Percentiles rank a stretch among this genome's conserved stretches.
These are phyloP conservation scores for Metallyticus violacea DNA, from an alignment of 2,888 invertebrate species.

Conservation along the genomic window DNA sequence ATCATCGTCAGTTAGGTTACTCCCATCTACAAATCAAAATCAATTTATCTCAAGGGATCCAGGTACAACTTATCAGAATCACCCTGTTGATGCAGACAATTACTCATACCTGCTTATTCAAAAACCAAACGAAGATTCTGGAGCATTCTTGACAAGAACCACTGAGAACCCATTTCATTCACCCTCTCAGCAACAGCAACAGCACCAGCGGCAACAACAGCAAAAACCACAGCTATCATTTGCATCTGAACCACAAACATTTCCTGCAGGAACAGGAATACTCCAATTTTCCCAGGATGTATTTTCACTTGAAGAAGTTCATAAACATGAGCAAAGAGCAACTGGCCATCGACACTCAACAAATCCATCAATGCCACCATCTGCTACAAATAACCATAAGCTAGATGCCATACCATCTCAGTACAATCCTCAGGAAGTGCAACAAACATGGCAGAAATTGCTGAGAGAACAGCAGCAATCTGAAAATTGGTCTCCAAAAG, in stretches of 20 bases:
- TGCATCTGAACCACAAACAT: not conserved
- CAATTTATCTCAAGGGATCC: not conserved
- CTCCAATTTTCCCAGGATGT: not conserved
- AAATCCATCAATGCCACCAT: not conserved
- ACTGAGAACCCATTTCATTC: not conserved
- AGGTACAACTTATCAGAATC: not conserved
- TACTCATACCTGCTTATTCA: not conserved
- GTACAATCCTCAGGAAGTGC: not conserved
- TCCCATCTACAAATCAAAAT: not conserved
- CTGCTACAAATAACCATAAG: not conserved
- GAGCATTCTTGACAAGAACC: not conserved
- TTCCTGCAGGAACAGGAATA: not conserved
- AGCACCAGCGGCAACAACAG: not conserved
- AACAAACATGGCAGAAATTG: conserved; percentile 4
- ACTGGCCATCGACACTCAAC: not conserved
- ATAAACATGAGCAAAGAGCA: conserved; percentile 1
- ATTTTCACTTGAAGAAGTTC: not conserved
- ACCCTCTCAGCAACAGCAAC: not conserved
- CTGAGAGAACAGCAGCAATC: conserved; percentile 6
- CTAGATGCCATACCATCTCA: not conserved
- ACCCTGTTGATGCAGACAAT: not conserved
- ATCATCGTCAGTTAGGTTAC: not conserved
- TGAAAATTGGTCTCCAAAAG: not conserved
- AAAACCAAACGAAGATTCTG: not conserved
- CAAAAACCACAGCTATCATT: not conserved